Percentiles rank a stretch among this genome's conserved stretches.
Conservation (phyloP, 2,888 invertebrate species). For the Cepaea hortensis region DNA sequence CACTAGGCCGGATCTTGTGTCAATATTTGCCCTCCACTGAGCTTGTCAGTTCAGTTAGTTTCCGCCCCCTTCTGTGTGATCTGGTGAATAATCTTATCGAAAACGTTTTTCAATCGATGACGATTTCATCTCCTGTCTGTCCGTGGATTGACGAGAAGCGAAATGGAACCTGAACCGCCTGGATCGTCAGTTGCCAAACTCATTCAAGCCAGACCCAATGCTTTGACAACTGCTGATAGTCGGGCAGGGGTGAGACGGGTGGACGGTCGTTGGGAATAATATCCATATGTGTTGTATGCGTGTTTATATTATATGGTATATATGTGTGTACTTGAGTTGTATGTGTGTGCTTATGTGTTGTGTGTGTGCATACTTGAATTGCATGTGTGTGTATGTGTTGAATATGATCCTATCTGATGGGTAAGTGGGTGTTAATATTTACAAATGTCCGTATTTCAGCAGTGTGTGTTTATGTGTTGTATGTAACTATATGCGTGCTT, state of each 20-base stretch:
- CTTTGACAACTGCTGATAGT: constrained; percentile 28
- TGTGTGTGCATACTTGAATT: no score
- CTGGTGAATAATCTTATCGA: not conserved
- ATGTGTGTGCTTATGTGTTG: not conserved
- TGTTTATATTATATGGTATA: not conserved
- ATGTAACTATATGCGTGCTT: no score
- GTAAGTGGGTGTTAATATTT: no score
- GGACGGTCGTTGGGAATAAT: not conserved
- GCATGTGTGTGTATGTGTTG: no score
- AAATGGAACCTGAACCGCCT: constrained; percentile 10
- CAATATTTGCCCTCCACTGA: not conserved
- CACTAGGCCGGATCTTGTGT: not conserved
- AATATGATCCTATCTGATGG: no score
- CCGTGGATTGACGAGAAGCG: not conserved
- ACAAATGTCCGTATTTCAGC: no score
- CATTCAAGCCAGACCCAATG: constrained; percentile 13
- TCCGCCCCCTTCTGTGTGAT: not conserved
- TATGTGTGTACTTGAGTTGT: constrained; percentile 6
- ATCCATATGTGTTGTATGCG: not conserved
- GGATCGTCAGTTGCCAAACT: not conserved
- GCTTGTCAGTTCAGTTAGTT: not conserved
- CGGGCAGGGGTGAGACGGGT: not conserved
- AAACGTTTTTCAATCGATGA: constrained; percentile 23
- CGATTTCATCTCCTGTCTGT: not conserved
- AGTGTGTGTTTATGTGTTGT: no score